Base-by-base conservation (phyloP, 1,140 invertebrate genomes). In the Adelges cooleyi region DNA sequence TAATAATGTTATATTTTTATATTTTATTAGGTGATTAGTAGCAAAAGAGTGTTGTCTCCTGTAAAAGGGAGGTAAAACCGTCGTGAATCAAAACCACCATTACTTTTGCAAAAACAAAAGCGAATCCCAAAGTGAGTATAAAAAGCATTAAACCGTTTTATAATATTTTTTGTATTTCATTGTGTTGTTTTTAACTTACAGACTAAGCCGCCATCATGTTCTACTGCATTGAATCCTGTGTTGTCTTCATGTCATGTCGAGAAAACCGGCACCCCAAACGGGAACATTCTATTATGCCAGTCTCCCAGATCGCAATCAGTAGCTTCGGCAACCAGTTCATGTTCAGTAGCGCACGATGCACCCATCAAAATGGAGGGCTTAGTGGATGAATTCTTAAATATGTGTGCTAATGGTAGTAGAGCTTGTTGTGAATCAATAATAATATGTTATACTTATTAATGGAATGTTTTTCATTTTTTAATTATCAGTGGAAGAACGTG, bases 291-390 rank as follows among this genome's bases (percentile, higher is more conserved):
- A 51, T 36, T 20, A 42, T 27, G 22, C 46, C 66, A 17, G 38
- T 48, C 29, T 48, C 51, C 8, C 49, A 46, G 42, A 51, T 36
- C 36, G 40, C 66, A 59, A 54, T 23, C 53, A 40, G 53, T 15
- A 51, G 29, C 40, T 56, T 59, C 40, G 44, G 66, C 20, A 27
- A 33, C 44, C 52, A 67, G 46, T 54, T 59, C 54, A 49, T 59
- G 44, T 59, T 67, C 33, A 56, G 46, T 2, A 38, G 48, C 27
- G 53, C 48, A 10, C 52, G 54, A 59, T 67, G 54, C 54, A 67
- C 66, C 66, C 66, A 67, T 22, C 66, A 67, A 44, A 67, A 67
- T 67, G 66, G 66, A 67, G 66, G 66, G 54, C 66, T 67, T 59
- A 59, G 66, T 54, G 66, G 66, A 67, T 67, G 66, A 67, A 67